Evolutionary conservation across 1,140 invertebrate species (phyloP).

Genomic region (Antheraea pernyi): DNA sequence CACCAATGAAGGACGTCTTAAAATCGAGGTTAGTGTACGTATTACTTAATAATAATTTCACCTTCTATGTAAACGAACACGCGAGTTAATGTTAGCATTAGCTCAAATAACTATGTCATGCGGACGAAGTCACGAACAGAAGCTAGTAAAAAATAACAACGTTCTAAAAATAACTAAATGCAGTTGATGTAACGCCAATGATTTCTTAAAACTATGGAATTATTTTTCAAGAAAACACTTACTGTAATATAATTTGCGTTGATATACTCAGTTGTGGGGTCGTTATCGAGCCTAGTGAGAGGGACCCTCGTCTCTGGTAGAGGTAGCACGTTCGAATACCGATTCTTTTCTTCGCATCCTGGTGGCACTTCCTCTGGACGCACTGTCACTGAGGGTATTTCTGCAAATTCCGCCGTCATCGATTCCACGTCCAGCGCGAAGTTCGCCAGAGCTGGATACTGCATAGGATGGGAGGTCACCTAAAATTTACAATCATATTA

Average conservation of each 20-base stretch:
- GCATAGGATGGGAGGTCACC: slow-evolving; percentile 86
- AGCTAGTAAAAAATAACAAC: too few relatives aligned
- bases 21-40: too few relatives aligned
- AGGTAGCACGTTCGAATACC: slow-evolving; percentile 96
- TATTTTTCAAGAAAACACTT: slow-evolving; percentile 42
- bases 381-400: slow-evolving; percentile 88
- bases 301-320: slow-evolving; percentile 93
- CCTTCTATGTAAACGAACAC: too few relatives aligned
- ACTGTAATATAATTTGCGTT: slow-evolving; percentile 95
- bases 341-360: slow-evolving; percentile 94
- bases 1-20: too few relatives aligned
- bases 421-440: slow-evolving; percentile 86
- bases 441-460: slow-evolving; percentile 86
- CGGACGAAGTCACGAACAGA: too few relatives aligned
- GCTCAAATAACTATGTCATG: too few relatives aligned
- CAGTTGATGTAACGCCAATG: too few relatives aligned
- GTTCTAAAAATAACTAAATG: too few relatives aligned
- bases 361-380: slow-evolving; percentile 90
- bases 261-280: slow-evolving; percentile 92
- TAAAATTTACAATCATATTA: slow-evolving; percentile 49
- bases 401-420: slow-evolving; percentile 88
- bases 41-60: too few relatives aligned
- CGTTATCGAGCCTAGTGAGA: slow-evolving; percentile 83
- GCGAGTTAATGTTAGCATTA: too few relatives aligned
- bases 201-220: too few relatives aligned